Evolutionary conservation across 2,888 invertebrate species (phyloP), one percentile per base, ranked within the genome.

Genomic region (Synanthedon tipuliformis): DNA sequence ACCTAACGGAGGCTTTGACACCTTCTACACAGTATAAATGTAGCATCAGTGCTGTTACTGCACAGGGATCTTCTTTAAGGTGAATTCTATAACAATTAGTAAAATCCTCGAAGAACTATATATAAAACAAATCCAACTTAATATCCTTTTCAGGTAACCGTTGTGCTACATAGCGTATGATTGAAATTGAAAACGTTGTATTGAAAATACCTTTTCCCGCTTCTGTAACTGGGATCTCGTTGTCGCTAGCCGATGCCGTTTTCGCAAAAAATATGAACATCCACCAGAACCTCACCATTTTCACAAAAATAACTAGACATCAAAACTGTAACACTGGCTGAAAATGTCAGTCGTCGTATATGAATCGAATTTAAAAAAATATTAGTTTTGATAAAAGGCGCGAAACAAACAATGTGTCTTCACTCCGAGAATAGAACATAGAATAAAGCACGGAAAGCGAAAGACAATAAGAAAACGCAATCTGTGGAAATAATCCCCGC

Each of bases 241-340:
- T 87, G 61, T 85, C 83, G 73, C 79, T 85, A 70, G 81, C 76
- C 64, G 78, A 83, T 57, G 78, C 82, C 66, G 75, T 82, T 74
- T 82, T 84, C 70, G 82, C 81, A 67, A 83, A 81, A 60, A 86
- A 74, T 66, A 87, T 71, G 67, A 84, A 83, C 82, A 87, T 77
- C 87, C 87, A 87, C 87, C 85, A 86, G 61, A 84, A 84, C 73
- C 71, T 83, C 84, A 84, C 79, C 84, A 86, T 85, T 75, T 66
- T 80, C 73, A 77, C 73, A 69, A 73, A 67, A 72, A 68, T 68
- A 66, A 64, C 64, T 65, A 73, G 66, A 77, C 85, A 86, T 80
- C 68, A 78, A 78, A 76, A 64, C 64, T 49, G 45, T 12, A 53
- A 51, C 53, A 58, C 57, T 59, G 65, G 63, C 64, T 62, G 60